Evolutionary conservation across 2,888 invertebrate species (phyloP).

Genomic region (Acronicta psi): DNA sequence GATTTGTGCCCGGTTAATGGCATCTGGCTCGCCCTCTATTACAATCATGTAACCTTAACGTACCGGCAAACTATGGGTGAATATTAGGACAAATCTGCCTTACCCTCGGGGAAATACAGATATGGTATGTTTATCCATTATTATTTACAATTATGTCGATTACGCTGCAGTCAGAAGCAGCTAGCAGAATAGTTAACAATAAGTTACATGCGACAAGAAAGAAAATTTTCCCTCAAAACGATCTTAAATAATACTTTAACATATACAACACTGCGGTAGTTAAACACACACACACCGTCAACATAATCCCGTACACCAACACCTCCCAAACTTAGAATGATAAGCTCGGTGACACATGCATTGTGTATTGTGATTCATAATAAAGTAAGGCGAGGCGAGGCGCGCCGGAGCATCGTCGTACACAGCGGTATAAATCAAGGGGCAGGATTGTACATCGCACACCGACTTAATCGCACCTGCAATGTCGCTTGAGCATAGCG

Average conservation of each 20-base stretch:
- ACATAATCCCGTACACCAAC: constrained; percentile 33
- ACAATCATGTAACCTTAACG: too few species aligned
- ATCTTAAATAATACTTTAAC: background rate
- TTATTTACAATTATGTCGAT: too few species aligned
- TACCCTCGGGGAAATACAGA: too few species aligned
- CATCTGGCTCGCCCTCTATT: too few species aligned
- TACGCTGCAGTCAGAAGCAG: too few species aligned
- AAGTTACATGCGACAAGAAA: background rate
- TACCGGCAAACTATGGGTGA: too few species aligned
- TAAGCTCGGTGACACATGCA: constrained; percentile 55
- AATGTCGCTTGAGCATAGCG: constrained; percentile 65
- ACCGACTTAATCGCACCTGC: constrained; percentile 68
- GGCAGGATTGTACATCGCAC: constrained; percentile 62
- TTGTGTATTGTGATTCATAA: constrained; percentile 62
- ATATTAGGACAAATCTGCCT: too few species aligned
- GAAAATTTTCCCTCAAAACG: background rate
- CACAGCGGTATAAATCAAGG: constrained; percentile 66
- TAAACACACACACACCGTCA: constrained; percentile 20
- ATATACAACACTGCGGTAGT: constrained; percentile 10
- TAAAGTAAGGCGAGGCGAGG: constrained; percentile 52
- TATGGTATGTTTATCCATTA: too few species aligned
- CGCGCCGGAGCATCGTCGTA: constrained; percentile 36
- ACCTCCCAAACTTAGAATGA: constrained; percentile 45
- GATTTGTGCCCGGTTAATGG: too few species aligned
- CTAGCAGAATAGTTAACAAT: background rate